These are phyloP conservation scores for Drosophila limbata DNA, from an alignment of 2,888 invertebrate genomes.

Conservation along the genomic window DNA sequence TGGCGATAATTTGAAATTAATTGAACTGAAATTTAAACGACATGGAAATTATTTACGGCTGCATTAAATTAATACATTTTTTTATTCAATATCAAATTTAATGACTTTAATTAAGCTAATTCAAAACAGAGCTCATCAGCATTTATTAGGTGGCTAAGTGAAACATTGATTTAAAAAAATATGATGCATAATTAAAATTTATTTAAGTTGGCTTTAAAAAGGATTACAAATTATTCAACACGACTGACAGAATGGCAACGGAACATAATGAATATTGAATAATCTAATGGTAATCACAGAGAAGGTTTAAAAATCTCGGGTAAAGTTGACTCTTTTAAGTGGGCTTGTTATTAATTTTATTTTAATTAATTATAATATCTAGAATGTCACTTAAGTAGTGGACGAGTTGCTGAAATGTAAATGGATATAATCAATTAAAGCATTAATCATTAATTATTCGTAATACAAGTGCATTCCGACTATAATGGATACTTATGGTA, in stretches of 20 bases:
- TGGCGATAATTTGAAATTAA: constrained; percentile 56
- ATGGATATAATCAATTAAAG: constrained; percentile 51
- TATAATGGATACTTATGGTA: constrained; percentile 25
- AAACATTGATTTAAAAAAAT: constrained; percentile 23
- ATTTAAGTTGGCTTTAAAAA: constrained; percentile 11
- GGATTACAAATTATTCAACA: background rate
- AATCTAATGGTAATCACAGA: background rate
- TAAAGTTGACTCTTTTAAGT: background rate
- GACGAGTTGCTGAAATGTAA: constrained; percentile 41
- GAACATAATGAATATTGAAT: background rate
- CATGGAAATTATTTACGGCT: constrained; percentile 37
- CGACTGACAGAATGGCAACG: background rate
- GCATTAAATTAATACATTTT: constrained; percentile 44
- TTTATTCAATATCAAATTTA: constrained; percentile 47
- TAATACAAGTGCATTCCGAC: constrained; percentile 39
- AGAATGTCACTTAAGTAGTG: constrained; percentile 14
- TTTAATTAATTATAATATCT: constrained; percentile 11
- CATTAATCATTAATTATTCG: constrained; percentile 66
- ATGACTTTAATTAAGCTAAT: constrained; percentile 58
- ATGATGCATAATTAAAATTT: constrained; percentile 5
- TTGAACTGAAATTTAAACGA: constrained; percentile 45
- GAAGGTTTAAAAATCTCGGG: background rate
- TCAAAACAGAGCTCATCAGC: constrained; percentile 30
- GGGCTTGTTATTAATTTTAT: background rate
- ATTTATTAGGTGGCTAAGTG: constrained; percentile 35